Percentiles rank a stretch among this genome's conserved stretches.
Evolutionary conservation across 2,113 vertebrate species (phyloP).

Genomic region (Misgurnus mizolepis): DNA sequence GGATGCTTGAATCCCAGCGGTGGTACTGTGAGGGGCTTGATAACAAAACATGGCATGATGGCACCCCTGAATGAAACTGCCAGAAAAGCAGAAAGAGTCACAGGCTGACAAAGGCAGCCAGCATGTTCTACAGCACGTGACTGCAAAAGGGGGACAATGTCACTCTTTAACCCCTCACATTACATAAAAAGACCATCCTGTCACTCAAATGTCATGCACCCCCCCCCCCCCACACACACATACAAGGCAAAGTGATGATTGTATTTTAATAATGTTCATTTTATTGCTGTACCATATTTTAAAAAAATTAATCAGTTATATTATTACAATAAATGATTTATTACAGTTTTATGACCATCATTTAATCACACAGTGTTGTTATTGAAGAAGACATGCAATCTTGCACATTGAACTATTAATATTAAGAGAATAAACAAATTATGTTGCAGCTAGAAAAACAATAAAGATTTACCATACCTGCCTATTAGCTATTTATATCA

Average conservation of each 20-base stretch:
- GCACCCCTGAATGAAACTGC: conserved; percentile 82
- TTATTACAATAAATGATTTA: neutral
- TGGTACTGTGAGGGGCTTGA: conserved; percentile 74
- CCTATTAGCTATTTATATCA: too few relatives aligned
- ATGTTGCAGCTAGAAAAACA: too few relatives aligned
- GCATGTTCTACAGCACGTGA: conserved; percentile 81
- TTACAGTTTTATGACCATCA: too few relatives aligned
- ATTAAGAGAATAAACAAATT: too few relatives aligned
- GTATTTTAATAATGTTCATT: conserved; percentile 7
- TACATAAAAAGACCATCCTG: conserved; percentile 65
- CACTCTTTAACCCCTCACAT: conserved; percentile 61
- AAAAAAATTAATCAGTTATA: neutral
- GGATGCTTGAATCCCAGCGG: conserved; percentile 71
- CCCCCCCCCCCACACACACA: conserved; percentile 33
- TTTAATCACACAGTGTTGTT: too few relatives aligned
- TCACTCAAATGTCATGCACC: conserved; percentile 58
- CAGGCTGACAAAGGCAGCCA: conserved; percentile 76
- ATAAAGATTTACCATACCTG: too few relatives aligned
- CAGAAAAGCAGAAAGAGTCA: conserved; percentile 79
- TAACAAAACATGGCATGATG: conserved; percentile 73
- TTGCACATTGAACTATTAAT: too few relatives aligned
- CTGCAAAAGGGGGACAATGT: conserved; percentile 69
- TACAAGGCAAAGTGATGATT: neutral
- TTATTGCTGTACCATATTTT: neutral
- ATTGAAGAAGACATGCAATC: too few relatives aligned